Evolutionary conservation across 2,888 invertebrate genomes (phyloP), one percentile per base, ranked within the genome.

Genomic region (Galeopsomyia nigrocyanea): DNA sequence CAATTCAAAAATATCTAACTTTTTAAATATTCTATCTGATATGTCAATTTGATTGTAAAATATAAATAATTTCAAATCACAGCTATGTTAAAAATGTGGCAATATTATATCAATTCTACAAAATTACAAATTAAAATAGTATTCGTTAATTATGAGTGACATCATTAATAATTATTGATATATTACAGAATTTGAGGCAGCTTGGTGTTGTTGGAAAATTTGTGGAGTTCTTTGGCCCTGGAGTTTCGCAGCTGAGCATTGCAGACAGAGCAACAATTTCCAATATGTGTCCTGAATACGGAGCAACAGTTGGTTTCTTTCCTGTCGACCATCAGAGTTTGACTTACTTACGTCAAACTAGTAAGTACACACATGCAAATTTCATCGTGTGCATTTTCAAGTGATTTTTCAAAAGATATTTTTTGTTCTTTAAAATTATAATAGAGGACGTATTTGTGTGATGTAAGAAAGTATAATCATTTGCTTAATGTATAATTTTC

Each of bases 231-330:
- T 99, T 94, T 87, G 99, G 99, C 0, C 93, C 96, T 0, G 99
- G 99, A 2, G 96, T 98, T 3, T 87, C 91, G 0, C 93, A 94
- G 69, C 88, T 99, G 5, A 96, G 96, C 68, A 96, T 99, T 75
- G 98, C 99, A 0, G 99, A 99, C 88, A 89, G 99, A 57, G 98
- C 99, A 0, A 99, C 99, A 0, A 96, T 99, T 68, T 95, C 97
- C 78, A 99, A 99, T 88, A 99, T 99, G 99, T 98, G 97, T 83
- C 99, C 99, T 0, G 96, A 97, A 87, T 99, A 98, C 85, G 99
- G 99, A 0, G 99, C 98, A 17, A 99, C 98, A 0, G 94, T 97
- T 75, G 98, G 96, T 0, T 97, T 93, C 87, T 99, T 99, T 88
- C 96, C 98, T 0, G 94, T 97, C 0, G 98, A 98, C 87, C 87